phyloP scores from a whole-genome alignment of 2,797 vertebrate species.

The Sandelia bainsii region DNA sequence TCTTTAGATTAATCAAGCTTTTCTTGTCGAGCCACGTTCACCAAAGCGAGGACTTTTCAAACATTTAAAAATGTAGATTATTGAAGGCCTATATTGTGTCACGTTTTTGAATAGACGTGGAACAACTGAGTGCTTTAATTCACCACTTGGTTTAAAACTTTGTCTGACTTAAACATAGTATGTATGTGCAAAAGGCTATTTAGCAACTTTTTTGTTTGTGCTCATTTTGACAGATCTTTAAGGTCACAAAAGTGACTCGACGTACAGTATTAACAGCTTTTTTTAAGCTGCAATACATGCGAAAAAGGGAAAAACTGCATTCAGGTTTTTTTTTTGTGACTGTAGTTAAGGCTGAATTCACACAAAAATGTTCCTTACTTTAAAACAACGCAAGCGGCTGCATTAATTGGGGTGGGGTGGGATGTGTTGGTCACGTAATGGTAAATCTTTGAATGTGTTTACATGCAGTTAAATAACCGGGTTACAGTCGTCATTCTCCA shows the following conservation, averaged over 20 bases:
- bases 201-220: conserved; percentile 8
- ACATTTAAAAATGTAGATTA: conserved; percentile 42
- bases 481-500: no score
- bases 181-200: conserved; percentile 13
- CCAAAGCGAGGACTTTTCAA: conserved; percentile 65
- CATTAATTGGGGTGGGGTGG: no score
- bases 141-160: conserved; percentile 13
- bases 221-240: conserved; percentile 17
- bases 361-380: no score
- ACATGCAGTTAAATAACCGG: no score
- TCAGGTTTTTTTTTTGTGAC: not conserved
- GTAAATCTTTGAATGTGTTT: no score
- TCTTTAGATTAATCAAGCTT: conserved; percentile 37
- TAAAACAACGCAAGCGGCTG: no score
- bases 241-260: not conserved
- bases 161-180: conserved; percentile 20
- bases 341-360: conserved; percentile 2
- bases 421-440: no score
- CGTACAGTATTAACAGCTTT: not conserved
- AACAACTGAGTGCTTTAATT: conserved; percentile 1
- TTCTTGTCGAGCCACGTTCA: conserved; percentile 63
- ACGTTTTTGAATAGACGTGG: conserved; percentile 26
- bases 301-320: not conserved
- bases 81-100: conserved; percentile 41
- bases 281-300: not conserved